Conservation (phyloP, 2,113 vertebrate genomes). For the Equus przewalskii region DNA sequence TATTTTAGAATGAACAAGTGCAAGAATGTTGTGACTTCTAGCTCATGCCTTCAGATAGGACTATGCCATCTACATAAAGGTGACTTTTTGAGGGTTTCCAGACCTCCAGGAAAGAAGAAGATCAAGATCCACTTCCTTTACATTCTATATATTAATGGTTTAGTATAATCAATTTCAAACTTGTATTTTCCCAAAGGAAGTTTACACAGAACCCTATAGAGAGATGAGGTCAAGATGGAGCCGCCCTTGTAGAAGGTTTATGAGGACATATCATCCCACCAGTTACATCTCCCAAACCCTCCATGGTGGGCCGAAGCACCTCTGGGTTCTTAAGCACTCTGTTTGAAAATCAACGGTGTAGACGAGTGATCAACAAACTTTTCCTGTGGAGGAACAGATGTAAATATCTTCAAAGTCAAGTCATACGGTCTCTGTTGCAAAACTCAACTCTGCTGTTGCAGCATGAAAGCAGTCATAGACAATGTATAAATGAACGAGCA, state of each 20-base stretch:
- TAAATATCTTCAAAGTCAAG: not conserved
- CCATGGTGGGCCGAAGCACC: not conserved
- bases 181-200: not conserved
- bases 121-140: not conserved
- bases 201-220: not conserved
- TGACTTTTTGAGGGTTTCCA: not conserved
- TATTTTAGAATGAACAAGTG: rapidly evolving
- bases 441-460: not conserved
- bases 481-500: not conserved
- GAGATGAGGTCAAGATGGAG: not conserved
- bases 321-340: not conserved
- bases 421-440: not conserved
- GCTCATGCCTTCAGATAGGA: not conserved
- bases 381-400: not conserved
- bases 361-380: not conserved
- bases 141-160: not conserved
- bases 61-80: not conserved
- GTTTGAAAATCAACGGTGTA: not conserved
- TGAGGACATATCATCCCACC: not conserved
- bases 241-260: not conserved
- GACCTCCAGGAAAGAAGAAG: not conserved
- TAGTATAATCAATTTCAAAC: not conserved
- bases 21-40: not conserved
- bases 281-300: not conserved
- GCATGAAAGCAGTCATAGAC: not conserved